Percentiles rank a stretch among this genome's conserved stretches.
These are phyloP conservation scores for Thaumetopoea pityocampa DNA, from an alignment of 1,140 invertebrate species.

Conservation along the genomic window DNA sequence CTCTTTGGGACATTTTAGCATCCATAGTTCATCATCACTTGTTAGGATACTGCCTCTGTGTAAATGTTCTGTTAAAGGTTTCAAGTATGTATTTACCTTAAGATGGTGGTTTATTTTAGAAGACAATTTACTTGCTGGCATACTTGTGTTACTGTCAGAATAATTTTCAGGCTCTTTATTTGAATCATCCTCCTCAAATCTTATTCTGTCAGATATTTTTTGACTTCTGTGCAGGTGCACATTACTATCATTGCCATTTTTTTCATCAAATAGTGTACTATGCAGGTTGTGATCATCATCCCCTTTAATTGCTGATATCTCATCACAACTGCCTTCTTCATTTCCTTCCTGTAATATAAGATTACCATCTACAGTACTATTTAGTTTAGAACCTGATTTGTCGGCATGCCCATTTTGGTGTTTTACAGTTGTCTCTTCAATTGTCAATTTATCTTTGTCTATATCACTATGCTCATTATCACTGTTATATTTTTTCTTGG, in stretches of 20 bases:
- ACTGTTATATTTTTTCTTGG: constrained; percentile 8
- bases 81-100: constrained; percentile 29
- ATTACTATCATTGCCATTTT: background rate
- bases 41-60: constrained; percentile 18
- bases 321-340: constrained; percentile 10
- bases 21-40: constrained; percentile 50
- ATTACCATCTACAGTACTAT: background rate
- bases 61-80: constrained; percentile 7
- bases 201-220: constrained; percentile 41
- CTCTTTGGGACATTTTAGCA: constrained; percentile 44
- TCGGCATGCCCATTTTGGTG: too few species aligned
- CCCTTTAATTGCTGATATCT: constrained; percentile 12
- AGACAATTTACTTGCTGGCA: constrained; percentile 12
- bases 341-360: constrained; percentile 3
- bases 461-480: background rate
- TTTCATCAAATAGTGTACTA: constrained; percentile 1
- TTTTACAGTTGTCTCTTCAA: background rate
- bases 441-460: background rate
- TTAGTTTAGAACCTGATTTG: background rate
- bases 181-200: constrained; percentile 42
- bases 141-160: constrained; percentile 5
- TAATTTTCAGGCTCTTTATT: too few species aligned
- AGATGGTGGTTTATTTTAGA: constrained; percentile 27
- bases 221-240: constrained; percentile 1
- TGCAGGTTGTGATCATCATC: constrained; percentile 4